Evolutionary conservation across 2,888 invertebrate genomes (phyloP).

Genomic region (Leptura quadrifasciata): DNA sequence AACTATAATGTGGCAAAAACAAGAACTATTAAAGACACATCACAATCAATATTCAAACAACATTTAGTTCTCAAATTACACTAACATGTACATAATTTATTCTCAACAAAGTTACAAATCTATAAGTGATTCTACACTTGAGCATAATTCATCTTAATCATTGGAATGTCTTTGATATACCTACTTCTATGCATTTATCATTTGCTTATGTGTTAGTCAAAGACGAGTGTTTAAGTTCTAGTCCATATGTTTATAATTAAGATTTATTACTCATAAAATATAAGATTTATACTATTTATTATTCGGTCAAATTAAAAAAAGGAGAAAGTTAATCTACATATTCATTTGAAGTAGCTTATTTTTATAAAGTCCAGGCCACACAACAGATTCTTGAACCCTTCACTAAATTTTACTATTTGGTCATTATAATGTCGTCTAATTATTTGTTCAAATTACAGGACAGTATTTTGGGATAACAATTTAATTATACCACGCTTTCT

Average conservation of each 20-base stretch:
- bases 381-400: neutral
- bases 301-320: neutral
- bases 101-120: neutral
- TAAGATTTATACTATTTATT: constrained; percentile 10
- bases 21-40: no score
- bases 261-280: constrained; percentile 12
- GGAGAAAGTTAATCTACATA: neutral
- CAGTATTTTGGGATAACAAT: no score
- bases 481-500: no score
- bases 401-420: no score
- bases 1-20: no score
- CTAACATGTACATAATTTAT: neutral
- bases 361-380: neutral
- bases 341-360: neutral
- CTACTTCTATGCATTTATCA: constrained; percentile 14
- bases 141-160: neutral
- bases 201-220: constrained; percentile 9
- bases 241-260: constrained; percentile 20
- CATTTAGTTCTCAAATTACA: no score
- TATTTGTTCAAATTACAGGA: no score
- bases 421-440: no score
- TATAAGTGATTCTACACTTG: constrained; percentile 4
- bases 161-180: constrained; percentile 18
- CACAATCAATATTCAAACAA: no score
- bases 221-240: constrained; percentile 15